Base-by-base conservation (phyloP, 2,113 vertebrate species). In the Paedocypris sp. region DNA sequence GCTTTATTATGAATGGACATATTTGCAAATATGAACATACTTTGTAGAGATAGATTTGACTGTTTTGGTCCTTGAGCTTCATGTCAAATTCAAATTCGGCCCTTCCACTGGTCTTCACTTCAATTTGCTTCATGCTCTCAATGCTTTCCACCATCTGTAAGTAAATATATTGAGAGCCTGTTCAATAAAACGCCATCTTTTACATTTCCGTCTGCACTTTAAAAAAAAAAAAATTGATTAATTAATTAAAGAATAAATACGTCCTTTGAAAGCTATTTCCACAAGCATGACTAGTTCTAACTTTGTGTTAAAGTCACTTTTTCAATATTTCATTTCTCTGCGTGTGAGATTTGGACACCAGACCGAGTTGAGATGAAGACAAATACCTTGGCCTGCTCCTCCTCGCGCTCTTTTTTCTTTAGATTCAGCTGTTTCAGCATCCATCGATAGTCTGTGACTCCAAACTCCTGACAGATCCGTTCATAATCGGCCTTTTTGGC, bases 361-460 rank as follows among this genome's bases (percentile, higher is more conserved):
- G 20, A 52, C 23, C n/a, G n/a, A 8, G 23, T n/a, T 52, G 11
- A 23, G 36, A 10, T 23, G 6, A 5, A 12, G 23, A 56, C 3
- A 12, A 10, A 64, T 80, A 96, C 93, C 88, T 88, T 76, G 0
- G 75, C 81, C 57, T 91, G 85, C 54, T 86, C 80, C 10, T 72
- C 83, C 19, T 85, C 82, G 4, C 71, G 68, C 31, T 89, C 86
- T 59, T 80, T 83, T 66, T 74, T 90, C 66, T 92, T 68, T 67
- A 86, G 73, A 31, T 86, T 88, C 38, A 97, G 80, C 74, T 72
- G 87, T 56, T 82, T 93, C 60, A 95, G 75, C 88, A 96, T 79
- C 69, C 90, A 89, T 8, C 93, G 88, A 66, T 85, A 97, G 70
- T 97, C 91, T 2, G 77, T 85, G 5, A 94, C 72, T 4, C 93